A percentile compares a stretch with the other conserved stretches of the same genome.
Conservation (phyloP, 2,113 vertebrate species). For the Sitta europaea region DNA sequence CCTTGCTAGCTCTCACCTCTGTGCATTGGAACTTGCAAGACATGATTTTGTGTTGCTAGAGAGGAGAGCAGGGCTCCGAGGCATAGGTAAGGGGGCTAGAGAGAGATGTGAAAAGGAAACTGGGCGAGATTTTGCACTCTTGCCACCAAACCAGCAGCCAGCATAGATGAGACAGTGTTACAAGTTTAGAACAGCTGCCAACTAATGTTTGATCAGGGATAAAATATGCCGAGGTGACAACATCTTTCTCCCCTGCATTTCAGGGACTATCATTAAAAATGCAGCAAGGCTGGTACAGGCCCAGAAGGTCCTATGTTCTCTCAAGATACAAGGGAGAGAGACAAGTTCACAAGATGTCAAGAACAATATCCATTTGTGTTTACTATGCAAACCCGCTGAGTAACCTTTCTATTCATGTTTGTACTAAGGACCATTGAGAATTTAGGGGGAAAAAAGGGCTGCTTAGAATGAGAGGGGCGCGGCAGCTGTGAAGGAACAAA, state of each 20-base stretch:
- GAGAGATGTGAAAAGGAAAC: slow-evolving; percentile 31
- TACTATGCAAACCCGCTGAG: slow-evolving; percentile 74
- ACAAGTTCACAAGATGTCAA: slow-evolving; percentile 87
- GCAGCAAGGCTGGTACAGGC: slow-evolving; percentile 78
- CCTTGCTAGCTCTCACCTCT: not conserved
- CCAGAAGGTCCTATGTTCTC: slow-evolving; percentile 80
- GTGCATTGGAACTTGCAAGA: not conserved
- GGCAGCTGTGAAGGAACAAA: not conserved
- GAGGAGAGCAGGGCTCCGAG: not conserved
- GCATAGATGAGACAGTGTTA: slow-evolving; percentile 84
- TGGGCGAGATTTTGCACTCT: slow-evolving; percentile 73
- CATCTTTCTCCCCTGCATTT: slow-evolving; percentile 86
- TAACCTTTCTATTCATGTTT: slow-evolving; percentile 70
- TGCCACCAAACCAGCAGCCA: slow-evolving; percentile 69
- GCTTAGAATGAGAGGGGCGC: not conserved
- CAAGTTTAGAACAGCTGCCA: slow-evolving; percentile 85
- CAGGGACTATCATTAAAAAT: slow-evolving; percentile 89
- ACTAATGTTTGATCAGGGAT: slow-evolving; percentile 93
- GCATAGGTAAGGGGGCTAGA: not conserved
- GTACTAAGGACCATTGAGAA: slow-evolving; percentile 68
- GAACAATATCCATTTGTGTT: slow-evolving; percentile 84
- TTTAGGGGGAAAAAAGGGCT: slow-evolving; percentile 15
- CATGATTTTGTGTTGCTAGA: not conserved
- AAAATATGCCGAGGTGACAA: slow-evolving; percentile 94
- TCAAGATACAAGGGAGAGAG: slow-evolving; percentile 80